Conservation (phyloP, 2,113 vertebrate species). For the Anhinga anhinga region DNA sequence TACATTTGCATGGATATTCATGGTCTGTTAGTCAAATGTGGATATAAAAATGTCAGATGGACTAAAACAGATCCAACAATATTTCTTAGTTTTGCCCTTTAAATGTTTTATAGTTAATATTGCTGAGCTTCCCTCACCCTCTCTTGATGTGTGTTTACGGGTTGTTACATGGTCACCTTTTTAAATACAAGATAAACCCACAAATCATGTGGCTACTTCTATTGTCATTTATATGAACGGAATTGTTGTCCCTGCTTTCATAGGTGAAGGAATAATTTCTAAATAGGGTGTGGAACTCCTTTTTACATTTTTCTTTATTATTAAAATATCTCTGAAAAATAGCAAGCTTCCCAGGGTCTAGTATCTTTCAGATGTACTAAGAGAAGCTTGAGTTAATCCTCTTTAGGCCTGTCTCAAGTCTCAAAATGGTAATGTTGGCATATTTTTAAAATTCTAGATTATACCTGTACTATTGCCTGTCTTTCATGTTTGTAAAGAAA, state of each 20-base stretch:
- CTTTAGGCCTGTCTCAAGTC: not conserved
- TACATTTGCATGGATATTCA: conserved; percentile 9
- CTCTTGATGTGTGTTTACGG: not conserved
- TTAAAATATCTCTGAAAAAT: not conserved
- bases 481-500: not conserved
- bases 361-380: not conserved
- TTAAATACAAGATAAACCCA: not conserved
- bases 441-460: not conserved
- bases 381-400: not conserved
- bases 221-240: not conserved
- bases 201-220: not conserved
- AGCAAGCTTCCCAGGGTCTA: not conserved
- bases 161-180: not conserved
- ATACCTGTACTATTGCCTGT: not conserved
- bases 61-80: not conserved
- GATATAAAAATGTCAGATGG: conserved; percentile 28
- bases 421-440: not conserved
- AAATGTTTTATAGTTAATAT: not conserved
- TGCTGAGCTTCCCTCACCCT: not conserved
- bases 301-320: not conserved
- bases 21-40: conserved; percentile 6
- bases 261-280: not conserved
- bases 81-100: not conserved
- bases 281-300: not conserved
- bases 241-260: not conserved